Percentiles rank a stretch among this genome's conserved stretches.
Evolutionary conservation across 2,797 vertebrate species (phyloP).

Genomic region (Trachops cirrhosus): DNA sequence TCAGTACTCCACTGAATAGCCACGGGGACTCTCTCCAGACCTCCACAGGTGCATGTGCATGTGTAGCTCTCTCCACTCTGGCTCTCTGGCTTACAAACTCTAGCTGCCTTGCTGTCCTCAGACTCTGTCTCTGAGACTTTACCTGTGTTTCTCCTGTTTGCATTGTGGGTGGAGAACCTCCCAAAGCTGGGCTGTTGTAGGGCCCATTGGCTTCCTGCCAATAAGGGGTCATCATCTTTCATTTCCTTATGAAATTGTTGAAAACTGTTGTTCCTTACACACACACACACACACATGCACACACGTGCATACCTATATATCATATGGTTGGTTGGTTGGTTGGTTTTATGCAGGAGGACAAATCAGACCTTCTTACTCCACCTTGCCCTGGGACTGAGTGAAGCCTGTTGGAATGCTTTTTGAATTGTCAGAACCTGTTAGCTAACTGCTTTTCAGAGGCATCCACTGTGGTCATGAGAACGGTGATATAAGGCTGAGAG

Average conservation of each 20-base stretch:
- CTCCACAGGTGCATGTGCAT: neutral
- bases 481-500: neutral
- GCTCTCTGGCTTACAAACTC: neutral
- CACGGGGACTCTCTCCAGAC: neutral
- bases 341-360: neutral
- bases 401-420: neutral
- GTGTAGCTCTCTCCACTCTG: neutral
- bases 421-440: conserved; percentile 11
- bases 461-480: neutral
- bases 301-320: neutral
- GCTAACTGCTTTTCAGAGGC: neutral
- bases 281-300: too few species aligned
- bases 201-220: neutral
- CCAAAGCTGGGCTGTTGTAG: neutral
- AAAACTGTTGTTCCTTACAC: neutral
- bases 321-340: neutral
- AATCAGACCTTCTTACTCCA: neutral
- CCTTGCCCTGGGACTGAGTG: neutral
- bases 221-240: neutral
- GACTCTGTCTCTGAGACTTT: neutral
- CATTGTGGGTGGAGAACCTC: neutral
- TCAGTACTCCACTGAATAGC: neutral
- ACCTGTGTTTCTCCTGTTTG: neutral
- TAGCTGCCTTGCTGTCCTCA: neutral
- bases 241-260: neutral